phyloP scores from a whole-genome alignment of 2,797 vertebrate genomes.

The Rhynchonycteris naso region DNA sequence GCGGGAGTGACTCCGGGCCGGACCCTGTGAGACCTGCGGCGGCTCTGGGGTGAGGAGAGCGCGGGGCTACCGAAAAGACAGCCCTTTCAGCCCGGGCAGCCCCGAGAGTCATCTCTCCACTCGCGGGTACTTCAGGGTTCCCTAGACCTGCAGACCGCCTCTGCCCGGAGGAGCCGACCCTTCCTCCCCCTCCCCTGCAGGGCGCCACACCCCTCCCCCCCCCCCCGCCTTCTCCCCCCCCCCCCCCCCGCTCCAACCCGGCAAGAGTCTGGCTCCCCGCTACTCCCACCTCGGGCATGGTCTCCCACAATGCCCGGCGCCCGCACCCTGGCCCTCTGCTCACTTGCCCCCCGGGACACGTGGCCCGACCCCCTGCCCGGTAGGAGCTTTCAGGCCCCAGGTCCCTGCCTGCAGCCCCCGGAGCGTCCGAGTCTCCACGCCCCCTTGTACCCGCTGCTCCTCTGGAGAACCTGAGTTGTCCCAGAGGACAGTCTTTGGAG shows the following conservation, averaged over 20 bases:
- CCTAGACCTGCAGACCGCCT: conserved; percentile 19
- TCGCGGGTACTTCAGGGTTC: conserved; percentile 50
- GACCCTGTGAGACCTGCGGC: conserved; percentile 74
- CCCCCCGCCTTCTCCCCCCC: not conserved
- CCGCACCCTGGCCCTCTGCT: conserved; percentile 59
- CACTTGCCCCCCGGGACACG: conserved; percentile 71
- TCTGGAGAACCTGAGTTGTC: conserved; percentile 70
- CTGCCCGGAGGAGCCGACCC: conserved; percentile 48
- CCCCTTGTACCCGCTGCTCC: conserved; percentile 60
- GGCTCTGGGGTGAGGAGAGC: conserved; percentile 75
- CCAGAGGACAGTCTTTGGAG: conserved; percentile 69
- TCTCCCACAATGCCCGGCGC: conserved; percentile 33
- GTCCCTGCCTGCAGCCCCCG: conserved; percentile 45
- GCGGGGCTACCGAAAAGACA: conserved; percentile 39
- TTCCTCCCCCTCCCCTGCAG: conserved; percentile 13
- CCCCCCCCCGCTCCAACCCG: not conserved
- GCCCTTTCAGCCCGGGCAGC: not conserved
- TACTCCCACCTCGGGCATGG: not conserved
- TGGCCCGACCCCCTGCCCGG: conserved; percentile 68
- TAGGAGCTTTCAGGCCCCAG: not conserved
- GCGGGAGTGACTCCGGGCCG: conserved; percentile 77
- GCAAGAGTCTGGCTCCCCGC: not conserved
- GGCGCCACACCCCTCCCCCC: not conserved
- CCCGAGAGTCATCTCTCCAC: not conserved
- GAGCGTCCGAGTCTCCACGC: conserved; percentile 69